Conservation (phyloP, 2,113 vertebrate species). For the Typhlomys cinereus region DNA sequence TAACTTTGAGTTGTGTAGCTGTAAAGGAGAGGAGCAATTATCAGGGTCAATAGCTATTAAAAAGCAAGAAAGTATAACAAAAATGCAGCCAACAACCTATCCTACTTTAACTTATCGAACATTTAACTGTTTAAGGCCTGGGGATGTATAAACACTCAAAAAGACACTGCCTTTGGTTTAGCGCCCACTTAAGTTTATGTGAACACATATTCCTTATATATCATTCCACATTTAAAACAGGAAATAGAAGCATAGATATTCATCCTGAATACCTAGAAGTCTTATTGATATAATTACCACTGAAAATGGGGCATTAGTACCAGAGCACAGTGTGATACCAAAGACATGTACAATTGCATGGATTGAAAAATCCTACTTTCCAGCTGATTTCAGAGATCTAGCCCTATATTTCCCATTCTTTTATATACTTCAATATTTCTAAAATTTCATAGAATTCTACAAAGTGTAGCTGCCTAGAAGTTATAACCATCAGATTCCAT, state of each 20-base stretch:
- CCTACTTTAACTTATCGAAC: background rate
- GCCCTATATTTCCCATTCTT: constrained; percentile 72
- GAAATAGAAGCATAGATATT: background rate
- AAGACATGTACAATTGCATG: background rate
- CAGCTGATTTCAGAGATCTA: constrained; percentile 76
- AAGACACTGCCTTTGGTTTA: background rate
- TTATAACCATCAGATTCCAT: constrained; percentile 29
- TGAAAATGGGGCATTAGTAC: background rate
- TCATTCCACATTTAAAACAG: background rate
- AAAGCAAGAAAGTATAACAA: background rate
- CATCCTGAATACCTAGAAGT: background rate
- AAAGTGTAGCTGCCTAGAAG: constrained; percentile 71
- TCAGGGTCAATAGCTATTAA: no score
- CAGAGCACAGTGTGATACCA: background rate
- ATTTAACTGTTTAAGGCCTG: no score
- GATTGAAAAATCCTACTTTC: constrained; percentile 64
- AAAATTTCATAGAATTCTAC: constrained; percentile 76
- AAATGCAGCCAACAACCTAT: no score
- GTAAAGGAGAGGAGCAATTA: background rate
- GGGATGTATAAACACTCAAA: background rate
- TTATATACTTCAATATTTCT: constrained; percentile 72
- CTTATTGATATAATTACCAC: background rate
- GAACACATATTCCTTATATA: background rate
- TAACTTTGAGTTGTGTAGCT: background rate
- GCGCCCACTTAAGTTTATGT: background rate